A percentile compares a stretch with the other conserved stretches of the same genome.
Evolutionary conservation across 2,797 vertebrate genomes (phyloP).

Genomic region (Neostethus bicornis): DNA sequence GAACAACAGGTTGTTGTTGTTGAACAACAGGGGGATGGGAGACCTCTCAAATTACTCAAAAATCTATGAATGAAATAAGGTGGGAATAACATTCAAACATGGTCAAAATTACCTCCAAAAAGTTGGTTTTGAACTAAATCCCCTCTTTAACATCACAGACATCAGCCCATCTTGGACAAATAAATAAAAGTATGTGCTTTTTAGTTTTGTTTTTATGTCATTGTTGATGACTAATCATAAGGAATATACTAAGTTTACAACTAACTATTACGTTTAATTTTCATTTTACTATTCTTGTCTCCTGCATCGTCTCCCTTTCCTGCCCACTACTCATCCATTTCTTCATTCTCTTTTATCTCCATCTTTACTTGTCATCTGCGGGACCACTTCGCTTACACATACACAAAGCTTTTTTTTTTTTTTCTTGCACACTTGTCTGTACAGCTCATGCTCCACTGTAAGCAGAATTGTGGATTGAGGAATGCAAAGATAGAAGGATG

Average conservation of each 20-base stretch:
- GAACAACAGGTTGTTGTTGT: no score
- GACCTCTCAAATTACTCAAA: no score
- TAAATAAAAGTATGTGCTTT: conserved; percentile 53
- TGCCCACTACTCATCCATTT: conserved; percentile 41
- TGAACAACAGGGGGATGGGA: no score
- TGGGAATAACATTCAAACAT: no score
- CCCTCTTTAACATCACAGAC: no score
- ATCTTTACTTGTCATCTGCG: conserved; percentile 40
- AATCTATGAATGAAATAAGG: no score
- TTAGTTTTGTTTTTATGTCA: no score
- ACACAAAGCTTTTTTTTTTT: conserved; percentile 42
- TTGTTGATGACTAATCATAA: no score
- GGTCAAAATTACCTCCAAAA: no score
- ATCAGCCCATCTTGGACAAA: conserved; percentile 63
- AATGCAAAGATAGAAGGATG: conserved; percentile 26
- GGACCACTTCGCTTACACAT: conserved; percentile 32
- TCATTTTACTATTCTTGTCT: conserved; percentile 34
- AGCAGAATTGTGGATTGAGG: conserved; percentile 61
- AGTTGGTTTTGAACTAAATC: no score
- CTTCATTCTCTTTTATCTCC: conserved; percentile 28
- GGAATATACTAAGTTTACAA: conserved; percentile 57
- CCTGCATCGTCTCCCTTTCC: conserved; percentile 44
- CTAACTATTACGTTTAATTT: no score
- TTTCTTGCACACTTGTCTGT: conserved; percentile 39
- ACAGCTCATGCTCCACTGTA: conserved; percentile 51